Evolutionary conservation across 2,113 vertebrate genomes (phyloP).

Genomic region (Microtus richardsoni): DNA sequence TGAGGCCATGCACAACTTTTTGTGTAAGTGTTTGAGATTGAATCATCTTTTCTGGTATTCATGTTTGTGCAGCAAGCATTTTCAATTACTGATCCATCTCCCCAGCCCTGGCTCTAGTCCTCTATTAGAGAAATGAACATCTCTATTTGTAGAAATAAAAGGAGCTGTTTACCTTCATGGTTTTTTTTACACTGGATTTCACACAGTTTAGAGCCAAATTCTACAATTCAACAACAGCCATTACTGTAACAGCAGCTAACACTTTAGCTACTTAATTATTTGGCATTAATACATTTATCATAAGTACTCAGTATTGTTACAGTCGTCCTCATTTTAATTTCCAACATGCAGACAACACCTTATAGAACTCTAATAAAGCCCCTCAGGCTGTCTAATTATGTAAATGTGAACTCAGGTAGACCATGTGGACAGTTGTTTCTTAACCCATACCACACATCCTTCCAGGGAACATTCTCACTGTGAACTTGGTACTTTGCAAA

Average conservation of each 20-base stretch:
- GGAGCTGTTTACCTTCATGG: too few relatives aligned
- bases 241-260: neutral
- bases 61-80: neutral
- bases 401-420: neutral
- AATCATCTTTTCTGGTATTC: too few relatives aligned
- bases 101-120: too few relatives aligned
- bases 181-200: neutral
- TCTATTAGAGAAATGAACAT: too few relatives aligned
- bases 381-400: neutral
- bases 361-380: neutral
- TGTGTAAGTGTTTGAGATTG: neutral
- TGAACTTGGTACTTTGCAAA: neutral
- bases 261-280: neutral
- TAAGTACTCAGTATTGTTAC: neutral
- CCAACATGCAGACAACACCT: neutral
- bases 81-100: too few relatives aligned
- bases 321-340: neutral
- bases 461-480: neutral
- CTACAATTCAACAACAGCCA: neutral
- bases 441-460: neutral
- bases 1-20: neutral
- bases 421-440: neutral
- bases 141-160: too few relatives aligned
- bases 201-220: neutral
- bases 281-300: neutral